Evolutionary conservation across 2,888 invertebrate genomes (phyloP).

Genomic region (Chymomyza caudatula): DNA sequence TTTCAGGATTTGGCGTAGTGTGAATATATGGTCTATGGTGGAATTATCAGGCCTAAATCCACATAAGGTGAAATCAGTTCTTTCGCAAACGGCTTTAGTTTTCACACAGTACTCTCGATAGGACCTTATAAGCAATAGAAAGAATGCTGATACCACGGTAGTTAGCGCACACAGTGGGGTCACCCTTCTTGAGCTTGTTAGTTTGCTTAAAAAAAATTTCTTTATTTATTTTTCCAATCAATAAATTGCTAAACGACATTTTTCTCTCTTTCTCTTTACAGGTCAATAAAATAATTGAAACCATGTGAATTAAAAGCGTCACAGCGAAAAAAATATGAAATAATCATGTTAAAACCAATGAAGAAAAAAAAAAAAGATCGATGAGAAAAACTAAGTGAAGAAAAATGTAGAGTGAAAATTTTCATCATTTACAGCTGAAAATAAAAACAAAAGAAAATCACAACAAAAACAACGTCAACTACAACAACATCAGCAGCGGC

Average conservation of each 20-base stretch:
- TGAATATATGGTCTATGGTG: too few species aligned
- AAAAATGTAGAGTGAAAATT: background rate
- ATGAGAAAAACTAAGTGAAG: background rate
- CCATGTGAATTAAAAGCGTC: conserved; percentile 22
- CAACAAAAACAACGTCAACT: conserved; percentile 8
- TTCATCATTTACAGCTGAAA: background rate
- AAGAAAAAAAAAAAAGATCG: background rate
- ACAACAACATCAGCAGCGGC: background rate
- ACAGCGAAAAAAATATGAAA: conserved; percentile 9
- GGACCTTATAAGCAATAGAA: too few species aligned
- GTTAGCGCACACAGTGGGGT: too few species aligned
- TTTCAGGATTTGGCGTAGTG: too few species aligned
- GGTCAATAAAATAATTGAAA: conserved; percentile 37
- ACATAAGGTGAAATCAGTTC: too few species aligned
- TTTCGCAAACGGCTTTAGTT: too few species aligned
- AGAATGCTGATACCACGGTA: too few species aligned
- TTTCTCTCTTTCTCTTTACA: conserved; percentile 25
- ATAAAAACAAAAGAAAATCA: conserved; percentile 29
- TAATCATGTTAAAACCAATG: conserved; percentile 29
- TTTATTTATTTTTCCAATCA: background rate
- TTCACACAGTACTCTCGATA: too few species aligned
- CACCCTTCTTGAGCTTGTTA: too few species aligned
- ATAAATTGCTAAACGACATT: background rate
- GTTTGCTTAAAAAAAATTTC: too few species aligned
- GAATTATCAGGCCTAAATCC: too few species aligned